These are phyloP conservation scores for Hirtodrosophila cameraria DNA, from an alignment of 2,888 invertebrate species.

Conservation along the genomic window DNA sequence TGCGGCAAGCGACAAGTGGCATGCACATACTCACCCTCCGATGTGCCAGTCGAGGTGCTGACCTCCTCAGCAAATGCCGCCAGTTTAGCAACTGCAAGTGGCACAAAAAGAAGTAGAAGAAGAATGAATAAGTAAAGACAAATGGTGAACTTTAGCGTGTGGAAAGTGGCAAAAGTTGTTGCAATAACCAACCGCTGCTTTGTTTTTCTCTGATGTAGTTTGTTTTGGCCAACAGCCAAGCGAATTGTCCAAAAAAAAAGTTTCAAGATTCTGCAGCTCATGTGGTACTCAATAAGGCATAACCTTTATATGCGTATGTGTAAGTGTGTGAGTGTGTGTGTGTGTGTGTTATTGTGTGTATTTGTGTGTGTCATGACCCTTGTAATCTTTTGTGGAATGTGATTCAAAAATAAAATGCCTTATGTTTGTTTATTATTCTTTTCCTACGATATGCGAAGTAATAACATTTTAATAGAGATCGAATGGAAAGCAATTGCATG, in stretches of 20 bases:
- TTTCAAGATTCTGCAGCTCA: neutral
- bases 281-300: neutral
- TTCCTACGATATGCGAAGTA: too few species aligned
- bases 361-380: too few species aligned
- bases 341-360: too few species aligned
- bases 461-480: too few species aligned
- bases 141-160: constrained; percentile 28
- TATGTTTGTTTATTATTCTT: too few species aligned
- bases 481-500: too few species aligned
- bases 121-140: constrained; percentile 16
- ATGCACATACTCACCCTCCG: constrained; percentile 76
- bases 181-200: constrained; percentile 2
- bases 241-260: neutral
- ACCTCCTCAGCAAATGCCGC: constrained; percentile 76
- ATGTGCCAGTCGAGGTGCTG: constrained; percentile 76
- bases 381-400: too few species aligned
- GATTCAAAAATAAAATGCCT: too few species aligned
- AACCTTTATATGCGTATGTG: too few species aligned
- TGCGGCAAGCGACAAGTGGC: constrained; percentile 19
- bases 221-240: constrained; percentile 35
- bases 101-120: constrained; percentile 1
- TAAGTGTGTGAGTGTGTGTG: too few species aligned
- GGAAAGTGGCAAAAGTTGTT: constrained; percentile 39
- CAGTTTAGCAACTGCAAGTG: constrained; percentile 79
- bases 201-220: neutral